These are phyloP conservation scores for Aphaenogaster rudis DNA, from an alignment of 1,140 invertebrate species.

Conservation along the genomic window DNA sequence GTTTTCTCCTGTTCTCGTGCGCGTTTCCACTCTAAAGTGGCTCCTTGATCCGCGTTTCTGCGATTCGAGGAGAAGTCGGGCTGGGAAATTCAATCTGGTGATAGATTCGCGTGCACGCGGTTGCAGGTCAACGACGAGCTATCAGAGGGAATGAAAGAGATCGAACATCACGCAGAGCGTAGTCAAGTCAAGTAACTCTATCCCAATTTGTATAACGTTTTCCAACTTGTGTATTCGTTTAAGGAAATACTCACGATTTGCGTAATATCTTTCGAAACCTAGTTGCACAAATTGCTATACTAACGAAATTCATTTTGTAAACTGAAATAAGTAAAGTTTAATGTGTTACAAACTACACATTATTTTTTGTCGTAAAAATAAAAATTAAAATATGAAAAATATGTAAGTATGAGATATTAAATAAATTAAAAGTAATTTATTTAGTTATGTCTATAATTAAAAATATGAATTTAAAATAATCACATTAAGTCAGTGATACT, in stretches of 20 bases:
- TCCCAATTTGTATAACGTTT: background rate
- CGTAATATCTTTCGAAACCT: background rate
- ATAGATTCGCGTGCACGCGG: constrained; percentile 67
- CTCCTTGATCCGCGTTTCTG: constrained; percentile 55
- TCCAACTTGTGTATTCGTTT: constrained; percentile 9
- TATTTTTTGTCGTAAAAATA: background rate
- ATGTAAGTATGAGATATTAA: background rate
- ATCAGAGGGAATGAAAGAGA: constrained; percentile 21
- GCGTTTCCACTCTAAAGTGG: constrained; percentile 29
- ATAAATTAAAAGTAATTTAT: background rate
- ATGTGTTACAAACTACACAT: background rate
- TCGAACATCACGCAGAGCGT: background rate
- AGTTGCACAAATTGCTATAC: background rate
- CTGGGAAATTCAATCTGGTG: constrained; percentile 68
- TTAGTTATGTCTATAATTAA: background rate
- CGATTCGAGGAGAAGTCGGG: constrained; percentile 27
- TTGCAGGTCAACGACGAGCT: constrained; percentile 50
- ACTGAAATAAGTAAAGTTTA: background rate
- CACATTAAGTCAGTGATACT: background rate
- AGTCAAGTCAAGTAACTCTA: constrained; percentile 8
- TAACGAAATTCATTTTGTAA: background rate
- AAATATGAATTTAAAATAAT: background rate
- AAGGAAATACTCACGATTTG: background rate
- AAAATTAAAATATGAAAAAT: background rate
- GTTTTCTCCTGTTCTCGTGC: constrained; percentile 18